Evolutionary conservation across 2,113 vertebrate species (phyloP).

Genomic region (Scomber colias): DNA sequence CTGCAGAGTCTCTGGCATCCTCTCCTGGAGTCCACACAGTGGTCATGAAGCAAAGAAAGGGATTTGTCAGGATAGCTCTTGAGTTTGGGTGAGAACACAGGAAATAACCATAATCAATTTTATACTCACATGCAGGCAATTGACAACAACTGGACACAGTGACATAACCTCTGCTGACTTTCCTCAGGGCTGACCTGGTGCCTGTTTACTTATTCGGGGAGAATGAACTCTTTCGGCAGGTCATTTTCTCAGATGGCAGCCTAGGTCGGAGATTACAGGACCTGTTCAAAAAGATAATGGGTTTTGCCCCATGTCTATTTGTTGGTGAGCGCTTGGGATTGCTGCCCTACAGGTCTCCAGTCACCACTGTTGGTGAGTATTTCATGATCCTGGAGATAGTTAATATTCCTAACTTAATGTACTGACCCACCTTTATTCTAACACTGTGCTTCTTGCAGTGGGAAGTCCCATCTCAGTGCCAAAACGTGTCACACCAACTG

Average conservation of each 20-base stretch:
- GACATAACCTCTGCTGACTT: not conserved
- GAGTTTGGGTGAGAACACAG: conserved; percentile 83
- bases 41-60: conserved; percentile 80
- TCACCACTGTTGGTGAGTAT: conserved; percentile 88
- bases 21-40: conserved; percentile 79
- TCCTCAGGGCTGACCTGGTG: conserved; percentile 86
- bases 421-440: not conserved
- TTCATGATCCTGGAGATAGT: not conserved
- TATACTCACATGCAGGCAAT: not conserved
- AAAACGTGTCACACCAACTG: conserved; percentile 55
- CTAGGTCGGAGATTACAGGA: conserved; percentile 77
- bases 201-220: conserved; percentile 89
- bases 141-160: not conserved
- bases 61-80: conserved; percentile 86
- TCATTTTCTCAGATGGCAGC: conserved; percentile 78
- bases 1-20: conserved; percentile 82
- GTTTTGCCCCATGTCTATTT: conserved; percentile 87
- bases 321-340: conserved; percentile 78
- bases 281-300: conserved; percentile 82
- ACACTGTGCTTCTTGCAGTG: conserved; percentile 74
- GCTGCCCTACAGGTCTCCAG: conserved; percentile 81
- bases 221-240: conserved; percentile 85
- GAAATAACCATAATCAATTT: not conserved
- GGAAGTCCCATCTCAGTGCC: conserved; percentile 86
- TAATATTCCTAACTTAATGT: not conserved